A percentile compares a stretch with the other conserved stretches of the same genome.
Evolutionary conservation across 2,113 vertebrate genomes (phyloP).

Genomic region (Siniperca chuatsi): DNA sequence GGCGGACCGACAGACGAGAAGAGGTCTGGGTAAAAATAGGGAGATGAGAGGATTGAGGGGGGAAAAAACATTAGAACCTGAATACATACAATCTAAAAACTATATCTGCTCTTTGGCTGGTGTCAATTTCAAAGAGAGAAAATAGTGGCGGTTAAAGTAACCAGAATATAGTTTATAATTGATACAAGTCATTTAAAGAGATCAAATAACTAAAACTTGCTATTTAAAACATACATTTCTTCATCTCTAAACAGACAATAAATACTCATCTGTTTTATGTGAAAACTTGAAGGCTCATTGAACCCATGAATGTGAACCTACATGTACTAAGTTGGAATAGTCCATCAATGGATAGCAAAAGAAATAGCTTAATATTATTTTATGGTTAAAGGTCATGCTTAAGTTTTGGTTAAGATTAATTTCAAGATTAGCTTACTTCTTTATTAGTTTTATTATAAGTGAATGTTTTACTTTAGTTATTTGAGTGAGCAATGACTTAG

Average conservation of each 20-base stretch:
- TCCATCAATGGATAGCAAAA: conserved; percentile 15
- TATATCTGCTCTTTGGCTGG: background rate
- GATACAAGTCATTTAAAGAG: background rate
- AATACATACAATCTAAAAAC: background rate
- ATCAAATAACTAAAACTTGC: background rate
- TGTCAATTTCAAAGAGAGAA: background rate
- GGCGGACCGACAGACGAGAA: conserved; percentile 94
- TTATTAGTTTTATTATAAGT: conserved; percentile 1
- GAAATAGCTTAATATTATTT: background rate
- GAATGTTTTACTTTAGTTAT: conserved; percentile 24
- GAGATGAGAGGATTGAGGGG: conserved; percentile 32
- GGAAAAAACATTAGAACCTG: conserved; percentile 20
- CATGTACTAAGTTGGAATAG: background rate
- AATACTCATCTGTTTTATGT: background rate
- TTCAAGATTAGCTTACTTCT: background rate
- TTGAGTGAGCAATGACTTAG: conserved; percentile 39
- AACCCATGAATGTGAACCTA: background rate
- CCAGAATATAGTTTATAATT: background rate
- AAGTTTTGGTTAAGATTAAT: background rate
- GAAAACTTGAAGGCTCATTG: background rate
- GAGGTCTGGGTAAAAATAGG: conserved; percentile 86
- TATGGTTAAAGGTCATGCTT: conserved; percentile 21
- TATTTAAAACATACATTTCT: background rate
- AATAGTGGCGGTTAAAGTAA: background rate
- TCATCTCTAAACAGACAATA: background rate